Base-by-base conservation (phyloP, 2,797 vertebrate species). In the Pelochelys cantorii region DNA sequence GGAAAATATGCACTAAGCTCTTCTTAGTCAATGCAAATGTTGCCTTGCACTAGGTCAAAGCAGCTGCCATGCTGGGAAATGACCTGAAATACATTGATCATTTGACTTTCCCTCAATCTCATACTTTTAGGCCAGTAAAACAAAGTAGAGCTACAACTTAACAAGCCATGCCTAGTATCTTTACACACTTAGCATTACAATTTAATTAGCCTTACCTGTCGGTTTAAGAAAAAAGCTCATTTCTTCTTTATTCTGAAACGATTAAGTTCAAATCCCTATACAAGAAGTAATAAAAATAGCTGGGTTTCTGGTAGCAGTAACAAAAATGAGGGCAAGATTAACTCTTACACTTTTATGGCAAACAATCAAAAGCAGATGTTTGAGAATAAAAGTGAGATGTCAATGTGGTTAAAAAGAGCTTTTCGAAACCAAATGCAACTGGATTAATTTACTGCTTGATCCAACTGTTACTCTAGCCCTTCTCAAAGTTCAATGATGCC, bases 341-440 rank as follows among this genome's bases (percentile, higher is more conserved):
- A 96, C 95, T 96, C 91, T 97, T 96, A 96, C 93, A 90, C 95
- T 96, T 97, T 97, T 94, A 96, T 81, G 86, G 90, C 95, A 95
- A 97, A 92, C 94, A 96, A 96, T 96, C 91, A 85, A 95, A 97
- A 96, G 96, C 95, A 96, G 93, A 97, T 97, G 95, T 95, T 93
- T 0, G 1, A 93, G 79, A 96, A 93, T 91, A 96, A 95, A 93
- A 94, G 92, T 0, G 86, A 96, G 92, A 96, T 93, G 96, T 94
- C 96, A 92, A 95, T 95, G 91, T 31, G 92, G 88, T 92, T 96
- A 93, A 84, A 90, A 97, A 92, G 68, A 29, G 17, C 34, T 88
- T 96, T 92, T 93, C 93, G 92, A 95, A 95, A 93, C 79, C 92
- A 96, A 97, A 95, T 48, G 90, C 86, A 96, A 96, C 42, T 52